Conservation (phyloP, 2,113 vertebrate species). For the Xenotilapia flavipinnis region DNA sequence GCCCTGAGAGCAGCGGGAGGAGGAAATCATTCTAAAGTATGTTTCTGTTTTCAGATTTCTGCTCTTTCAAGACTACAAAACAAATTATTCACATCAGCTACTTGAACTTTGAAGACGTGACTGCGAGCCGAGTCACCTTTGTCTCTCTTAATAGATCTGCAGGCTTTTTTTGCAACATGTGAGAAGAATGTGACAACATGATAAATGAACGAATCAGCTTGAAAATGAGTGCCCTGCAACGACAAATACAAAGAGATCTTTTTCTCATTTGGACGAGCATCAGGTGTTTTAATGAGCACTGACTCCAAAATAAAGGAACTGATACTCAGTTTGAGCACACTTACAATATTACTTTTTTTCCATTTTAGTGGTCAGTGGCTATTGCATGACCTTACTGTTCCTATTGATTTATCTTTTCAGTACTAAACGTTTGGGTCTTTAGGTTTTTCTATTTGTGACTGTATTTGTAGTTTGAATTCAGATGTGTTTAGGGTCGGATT, state of each 20-base stretch:
- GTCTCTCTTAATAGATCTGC: background rate
- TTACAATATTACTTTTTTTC: background rate
- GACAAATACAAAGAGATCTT: background rate
- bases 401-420: background rate
- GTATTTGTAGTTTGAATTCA: background rate
- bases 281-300: background rate
- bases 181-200: background rate
- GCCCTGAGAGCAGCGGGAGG: background rate
- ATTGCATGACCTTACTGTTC: background rate
- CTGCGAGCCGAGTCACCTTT: background rate
- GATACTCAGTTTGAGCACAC: background rate
- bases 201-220: background rate
- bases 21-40: background rate
- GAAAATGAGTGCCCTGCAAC: background rate
- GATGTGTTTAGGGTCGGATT: background rate
- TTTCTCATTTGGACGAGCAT: background rate
- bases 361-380: background rate
- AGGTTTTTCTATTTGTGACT: background rate
- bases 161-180: background rate
- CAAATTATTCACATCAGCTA: background rate
- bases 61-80: background rate
- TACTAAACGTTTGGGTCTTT: background rate
- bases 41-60: background rate
- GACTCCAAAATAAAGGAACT: background rate
- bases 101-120: background rate